Evolutionary conservation across 2,797 vertebrate species (phyloP), one percentile per base, ranked within the genome.

Genomic region (Lagorchestes hirsutus): DNA sequence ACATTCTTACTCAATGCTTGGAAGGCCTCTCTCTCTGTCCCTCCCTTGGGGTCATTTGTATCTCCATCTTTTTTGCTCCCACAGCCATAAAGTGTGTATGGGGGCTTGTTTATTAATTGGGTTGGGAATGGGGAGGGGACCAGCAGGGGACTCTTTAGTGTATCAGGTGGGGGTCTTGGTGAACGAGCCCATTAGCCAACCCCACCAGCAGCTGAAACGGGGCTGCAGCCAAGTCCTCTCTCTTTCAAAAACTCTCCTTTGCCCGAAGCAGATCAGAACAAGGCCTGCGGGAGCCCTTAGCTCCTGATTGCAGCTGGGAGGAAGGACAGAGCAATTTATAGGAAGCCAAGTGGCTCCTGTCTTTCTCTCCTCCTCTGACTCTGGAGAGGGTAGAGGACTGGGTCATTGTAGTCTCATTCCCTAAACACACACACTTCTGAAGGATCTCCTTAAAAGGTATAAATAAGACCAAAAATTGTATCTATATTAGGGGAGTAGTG

Each of bases 41-140:
- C 92, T 98, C 98, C 98, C 98, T 98, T 40, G 98, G 97, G 98
- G 96, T 98, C 97, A 96, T 98, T 98, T 98, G 97, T 97, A 97
- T 96, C 97, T 98, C 96, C 97, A 67, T 82, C 40, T 93, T 97
- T 98, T 96, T 93, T 96, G 95, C 95, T 98, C 98, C 96, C 96
- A 97, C 91, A 98, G 95, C 96, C 95, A 98, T 98, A 98, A 98
- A 98, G 96, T 28, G 57, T 2, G 56, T 24, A 5, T 13, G 97
- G 97, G 96, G 96, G 96, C 93, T 96, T 97, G 97, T 97, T 98
- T 98, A 98, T 98, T 98, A 98, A 98, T 98, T 98, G 97, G 97
- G 97, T 97, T 98, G 98, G 97, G 98, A 97, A 97, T 96, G 93
- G 93, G 97, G 97, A 97, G 95, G 97, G 97, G 97, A 93, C 87